These are phyloP conservation scores for Nettapus auritus DNA, from an alignment of 2,113 vertebrate genomes.

Conservation along the genomic window DNA sequence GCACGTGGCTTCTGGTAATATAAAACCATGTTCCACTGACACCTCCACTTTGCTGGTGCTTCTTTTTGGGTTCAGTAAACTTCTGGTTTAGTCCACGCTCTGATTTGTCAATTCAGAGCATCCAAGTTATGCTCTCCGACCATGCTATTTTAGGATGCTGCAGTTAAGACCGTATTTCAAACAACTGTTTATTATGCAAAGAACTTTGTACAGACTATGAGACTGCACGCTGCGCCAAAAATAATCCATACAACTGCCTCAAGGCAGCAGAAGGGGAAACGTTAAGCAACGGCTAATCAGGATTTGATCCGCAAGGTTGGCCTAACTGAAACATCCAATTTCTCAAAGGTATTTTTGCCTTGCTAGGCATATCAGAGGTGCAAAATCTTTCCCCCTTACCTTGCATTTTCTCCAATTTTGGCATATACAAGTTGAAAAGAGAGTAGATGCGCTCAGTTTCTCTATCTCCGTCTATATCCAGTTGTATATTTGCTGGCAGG, in stretches of 20 bases:
- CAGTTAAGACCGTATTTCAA: background rate
- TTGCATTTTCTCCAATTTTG: slow-evolving; percentile 96
- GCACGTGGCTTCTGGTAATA: slow-evolving; percentile 28
- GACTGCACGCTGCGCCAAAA: background rate
- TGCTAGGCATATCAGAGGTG: background rate
- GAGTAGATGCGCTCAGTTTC: slow-evolving; percentile 97
- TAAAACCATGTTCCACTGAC: slow-evolving; percentile 13
- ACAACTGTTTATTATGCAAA: background rate
- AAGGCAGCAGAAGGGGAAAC: background rate
- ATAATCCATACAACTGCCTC: background rate
- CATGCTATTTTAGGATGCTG: background rate
- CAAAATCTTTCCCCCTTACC: slow-evolving; percentile 75
- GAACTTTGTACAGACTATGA: background rate
- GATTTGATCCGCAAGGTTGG: background rate
- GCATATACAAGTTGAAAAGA: slow-evolving; percentile 92
- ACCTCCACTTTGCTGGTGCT: slow-evolving; percentile 8
- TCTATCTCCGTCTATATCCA: slow-evolving; percentile 96
- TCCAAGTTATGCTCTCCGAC: background rate
- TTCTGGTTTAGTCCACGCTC: background rate
- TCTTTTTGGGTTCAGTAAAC: slow-evolving; percentile 10
- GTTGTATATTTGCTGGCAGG: slow-evolving; percentile 95
- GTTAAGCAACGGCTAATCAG: background rate
- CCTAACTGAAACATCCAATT: background rate
- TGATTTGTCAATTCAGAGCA: background rate
- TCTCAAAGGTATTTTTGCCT: background rate